A percentile compares a stretch with the other conserved stretches of the same genome.
phyloP scores from a whole-genome alignment of 1,140 invertebrate genomes.

The Oreohelix idahoensis region DNA sequence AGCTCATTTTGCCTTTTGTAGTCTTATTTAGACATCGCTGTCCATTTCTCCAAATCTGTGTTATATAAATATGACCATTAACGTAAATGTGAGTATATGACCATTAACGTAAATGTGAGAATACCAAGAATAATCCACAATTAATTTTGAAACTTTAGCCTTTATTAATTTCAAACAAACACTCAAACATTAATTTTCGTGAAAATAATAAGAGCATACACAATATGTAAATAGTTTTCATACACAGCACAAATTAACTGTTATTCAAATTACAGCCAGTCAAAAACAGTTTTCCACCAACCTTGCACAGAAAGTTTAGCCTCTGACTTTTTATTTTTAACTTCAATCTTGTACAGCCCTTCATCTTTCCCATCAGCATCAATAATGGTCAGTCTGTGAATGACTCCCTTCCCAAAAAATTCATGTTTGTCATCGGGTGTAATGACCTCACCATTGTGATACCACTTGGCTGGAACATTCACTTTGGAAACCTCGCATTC shows the following conservation, averaged over 20 bases:
- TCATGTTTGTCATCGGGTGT: constrained; percentile 64
- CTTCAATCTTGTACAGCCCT: constrained; percentile 65
- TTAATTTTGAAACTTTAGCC: no score
- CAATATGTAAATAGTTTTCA: no score
- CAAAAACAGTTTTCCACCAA: constrained; percentile 28
- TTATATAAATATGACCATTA: no score
- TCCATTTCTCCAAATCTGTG: no score
- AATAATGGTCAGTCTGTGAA: constrained; percentile 62
- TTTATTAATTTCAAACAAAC: no score
- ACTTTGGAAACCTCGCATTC: constrained; percentile 69
- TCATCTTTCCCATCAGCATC: constrained; percentile 65
- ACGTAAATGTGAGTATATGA: no score
- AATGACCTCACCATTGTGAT: constrained; percentile 58
- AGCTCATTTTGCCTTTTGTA: no score
- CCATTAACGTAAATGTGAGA: no score
- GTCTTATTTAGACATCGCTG: no score
- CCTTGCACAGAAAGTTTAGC: constrained; percentile 67
- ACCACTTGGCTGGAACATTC: constrained; percentile 65
- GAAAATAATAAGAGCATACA: no score
- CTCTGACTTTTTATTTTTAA: constrained; percentile 60
- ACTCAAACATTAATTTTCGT: no score
- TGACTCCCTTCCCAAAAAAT: constrained; percentile 61
- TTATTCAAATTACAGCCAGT: neutral
- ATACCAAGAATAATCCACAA: no score
- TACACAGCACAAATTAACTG: neutral